These are phyloP conservation scores for Fringilla coelebs DNA, from an alignment of 2,797 vertebrate species.

Conservation along the genomic window DNA sequence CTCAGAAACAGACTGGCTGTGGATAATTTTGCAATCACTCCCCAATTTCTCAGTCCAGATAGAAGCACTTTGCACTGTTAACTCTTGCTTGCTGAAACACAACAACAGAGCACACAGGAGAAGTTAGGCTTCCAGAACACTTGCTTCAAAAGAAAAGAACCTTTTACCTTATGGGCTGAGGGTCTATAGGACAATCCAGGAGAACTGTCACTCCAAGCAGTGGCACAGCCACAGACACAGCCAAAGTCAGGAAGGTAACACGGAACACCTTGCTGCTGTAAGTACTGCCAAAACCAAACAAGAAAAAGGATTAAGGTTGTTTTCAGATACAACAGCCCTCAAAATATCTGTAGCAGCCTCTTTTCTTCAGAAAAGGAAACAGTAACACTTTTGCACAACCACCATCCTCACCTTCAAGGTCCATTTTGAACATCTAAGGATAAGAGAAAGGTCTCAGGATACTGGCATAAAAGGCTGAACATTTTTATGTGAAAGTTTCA, in stretches of 20 bases:
- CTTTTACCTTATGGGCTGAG: constrained; percentile 85
- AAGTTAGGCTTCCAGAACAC: not conserved
- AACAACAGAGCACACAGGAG: not conserved
- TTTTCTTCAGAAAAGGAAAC: not conserved
- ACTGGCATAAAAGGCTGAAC: not conserved
- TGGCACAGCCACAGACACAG: constrained; percentile 79
- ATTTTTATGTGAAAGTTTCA: not conserved
- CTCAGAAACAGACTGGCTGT: not conserved
- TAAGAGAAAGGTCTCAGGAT: not conserved
- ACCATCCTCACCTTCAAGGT: not conserved
- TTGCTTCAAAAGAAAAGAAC: not conserved
- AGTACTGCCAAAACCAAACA: constrained; percentile 74
- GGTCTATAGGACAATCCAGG: constrained; percentile 90
- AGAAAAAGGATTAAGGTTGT: not conserved
- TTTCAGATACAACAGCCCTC: not conserved
- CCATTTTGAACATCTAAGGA: not conserved
- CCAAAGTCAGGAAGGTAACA: constrained; percentile 85
- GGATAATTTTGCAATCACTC: not conserved
- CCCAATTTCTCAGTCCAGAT: not conserved
- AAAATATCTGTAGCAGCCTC: not conserved
- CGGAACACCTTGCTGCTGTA: constrained; percentile 93
- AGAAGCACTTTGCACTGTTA: not conserved
- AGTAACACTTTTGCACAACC: not conserved
- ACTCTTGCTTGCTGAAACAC: not conserved
- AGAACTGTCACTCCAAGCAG: constrained; percentile 84